A percentile compares a stretch with the other conserved stretches of the same genome.
Conservation (phyloP, 37 sponge, comb jelly and placozoan species). For the Geodia barretti region DNA sequence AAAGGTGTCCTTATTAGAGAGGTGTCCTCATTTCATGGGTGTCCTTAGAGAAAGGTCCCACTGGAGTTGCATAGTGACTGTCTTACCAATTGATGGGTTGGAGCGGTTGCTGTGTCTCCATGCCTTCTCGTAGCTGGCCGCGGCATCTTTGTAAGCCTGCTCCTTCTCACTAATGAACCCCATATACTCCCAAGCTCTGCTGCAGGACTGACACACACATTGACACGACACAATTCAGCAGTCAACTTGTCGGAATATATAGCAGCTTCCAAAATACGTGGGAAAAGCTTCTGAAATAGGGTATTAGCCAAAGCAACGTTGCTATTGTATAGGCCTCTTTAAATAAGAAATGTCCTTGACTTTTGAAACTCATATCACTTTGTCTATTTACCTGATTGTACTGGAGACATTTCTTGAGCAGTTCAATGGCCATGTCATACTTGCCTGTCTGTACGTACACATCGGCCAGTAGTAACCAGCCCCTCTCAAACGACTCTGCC, state of each 20-base stretch:
- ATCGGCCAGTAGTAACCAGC: slow-evolving; percentile 96
- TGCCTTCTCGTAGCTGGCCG: slow-evolving; percentile 90
- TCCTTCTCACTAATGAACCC: slow-evolving; percentile 96
- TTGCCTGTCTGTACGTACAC: slow-evolving; percentile 91
- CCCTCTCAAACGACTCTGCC: slow-evolving; percentile 88
- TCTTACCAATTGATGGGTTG: slow-evolving; percentile 84
- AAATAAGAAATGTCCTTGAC: neutral
- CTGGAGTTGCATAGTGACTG: too few relatives aligned
- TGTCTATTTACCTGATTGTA: slow-evolving; percentile 83
- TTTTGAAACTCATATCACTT: too few relatives aligned
- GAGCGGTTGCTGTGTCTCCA: slow-evolving; percentile 83
- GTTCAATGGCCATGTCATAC: slow-evolving; percentile 91
- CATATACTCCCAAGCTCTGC: slow-evolving; percentile 93
- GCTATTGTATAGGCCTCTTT: too few relatives aligned
- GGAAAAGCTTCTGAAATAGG: neutral
- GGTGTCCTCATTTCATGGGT: neutral
- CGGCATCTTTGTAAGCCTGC: slow-evolving; percentile 90
- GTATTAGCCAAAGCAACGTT: neutral
- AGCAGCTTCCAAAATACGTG: neutral
- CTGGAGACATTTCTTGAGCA: slow-evolving; percentile 80
- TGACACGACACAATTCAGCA: neutral
- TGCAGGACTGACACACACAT: slow-evolving; percentile 64
- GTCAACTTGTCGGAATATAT: neutral
- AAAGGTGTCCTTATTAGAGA: neutral
- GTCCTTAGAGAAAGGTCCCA: too few relatives aligned